A percentile compares a stretch with the other conserved stretches of the same genome.
Evolutionary conservation across 2,888 invertebrate species (phyloP).

Genomic region (Mystacides longicornis): DNA sequence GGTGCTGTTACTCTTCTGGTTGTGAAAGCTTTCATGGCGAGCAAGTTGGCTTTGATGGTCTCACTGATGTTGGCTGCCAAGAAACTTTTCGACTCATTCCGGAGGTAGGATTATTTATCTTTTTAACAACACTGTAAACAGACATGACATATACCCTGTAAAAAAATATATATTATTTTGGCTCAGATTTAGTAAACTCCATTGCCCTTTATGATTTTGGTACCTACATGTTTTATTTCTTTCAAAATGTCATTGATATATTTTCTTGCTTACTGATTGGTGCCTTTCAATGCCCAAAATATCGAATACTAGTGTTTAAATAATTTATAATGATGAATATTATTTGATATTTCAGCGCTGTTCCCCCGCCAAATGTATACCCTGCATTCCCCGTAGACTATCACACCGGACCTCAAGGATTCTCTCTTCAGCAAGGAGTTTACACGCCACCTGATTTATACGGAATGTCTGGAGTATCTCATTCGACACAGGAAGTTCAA

Average conservation of each 20-base stretch:
- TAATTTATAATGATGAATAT: neutral
- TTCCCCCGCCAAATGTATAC: conserved; percentile 4
- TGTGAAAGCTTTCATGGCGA: conserved; percentile 60
- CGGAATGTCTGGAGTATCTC: conserved; percentile 40
- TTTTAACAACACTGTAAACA: too few species aligned
- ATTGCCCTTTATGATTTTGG: too few species aligned
- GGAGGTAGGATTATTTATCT: conserved; percentile 35
- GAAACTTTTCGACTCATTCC: conserved; percentile 52
- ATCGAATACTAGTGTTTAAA: too few species aligned
- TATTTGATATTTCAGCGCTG: conserved; percentile 5
- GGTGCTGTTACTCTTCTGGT: conserved; percentile 55
- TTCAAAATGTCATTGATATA: too few species aligned
- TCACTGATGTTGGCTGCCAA: conserved; percentile 54
- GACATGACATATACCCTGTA: too few species aligned
- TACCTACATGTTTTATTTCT: too few species aligned
- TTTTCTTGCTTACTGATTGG: too few species aligned
- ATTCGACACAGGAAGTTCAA: conserved; percentile 41
- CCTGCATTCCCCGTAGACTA: conserved; percentile 37
- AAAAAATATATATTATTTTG: too few species aligned
- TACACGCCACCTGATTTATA: conserved; percentile 46
- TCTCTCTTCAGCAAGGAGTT: conserved; percentile 36
- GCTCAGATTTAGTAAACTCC: too few species aligned
- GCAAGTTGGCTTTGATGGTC: conserved; percentile 60
- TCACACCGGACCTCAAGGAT: conserved; percentile 45
- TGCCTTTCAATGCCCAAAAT: too few species aligned